Percentiles rank a stretch among this genome's conserved stretches.
Evolutionary conservation across 1,140 invertebrate genomes (phyloP).

Genomic region (Pomacea maculata): DNA sequence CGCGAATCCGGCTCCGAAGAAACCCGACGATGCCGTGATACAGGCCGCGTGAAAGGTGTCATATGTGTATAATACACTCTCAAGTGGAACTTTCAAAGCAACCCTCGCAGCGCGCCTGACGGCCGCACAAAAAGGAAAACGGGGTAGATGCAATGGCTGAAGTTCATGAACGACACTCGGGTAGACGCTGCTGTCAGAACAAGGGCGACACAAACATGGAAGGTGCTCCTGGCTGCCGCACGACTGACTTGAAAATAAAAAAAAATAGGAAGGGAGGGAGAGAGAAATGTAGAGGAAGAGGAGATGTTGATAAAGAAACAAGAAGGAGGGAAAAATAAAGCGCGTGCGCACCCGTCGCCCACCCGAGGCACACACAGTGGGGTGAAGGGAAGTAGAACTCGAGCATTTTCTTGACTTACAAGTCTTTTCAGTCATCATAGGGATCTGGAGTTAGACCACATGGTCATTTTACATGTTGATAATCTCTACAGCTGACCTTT

Average conservation of each 20-base stretch:
- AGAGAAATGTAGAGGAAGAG: too few species aligned
- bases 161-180: not conserved
- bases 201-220: not conserved
- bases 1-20: not conserved
- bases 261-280: not conserved
- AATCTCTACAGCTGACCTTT: too few species aligned
- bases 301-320: too few species aligned
- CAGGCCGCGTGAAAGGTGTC: constrained; percentile 9
- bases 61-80: constrained; percentile 9
- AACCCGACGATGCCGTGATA: not conserved
- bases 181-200: not conserved
- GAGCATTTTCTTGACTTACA: too few species aligned
- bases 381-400: too few species aligned
- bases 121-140: not conserved
- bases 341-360: too few species aligned
- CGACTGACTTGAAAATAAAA: not conserved
- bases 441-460: too few species aligned
- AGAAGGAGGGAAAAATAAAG: too few species aligned
- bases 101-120: not conserved
- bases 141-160: not conserved
- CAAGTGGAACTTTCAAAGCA: not conserved
- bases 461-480: too few species aligned
- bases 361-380: too few species aligned
- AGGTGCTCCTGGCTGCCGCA: not conserved
- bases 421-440: too few species aligned